Conservation (phyloP, 2,888 invertebrate genomes). For the Hetaerina titia region DNA sequence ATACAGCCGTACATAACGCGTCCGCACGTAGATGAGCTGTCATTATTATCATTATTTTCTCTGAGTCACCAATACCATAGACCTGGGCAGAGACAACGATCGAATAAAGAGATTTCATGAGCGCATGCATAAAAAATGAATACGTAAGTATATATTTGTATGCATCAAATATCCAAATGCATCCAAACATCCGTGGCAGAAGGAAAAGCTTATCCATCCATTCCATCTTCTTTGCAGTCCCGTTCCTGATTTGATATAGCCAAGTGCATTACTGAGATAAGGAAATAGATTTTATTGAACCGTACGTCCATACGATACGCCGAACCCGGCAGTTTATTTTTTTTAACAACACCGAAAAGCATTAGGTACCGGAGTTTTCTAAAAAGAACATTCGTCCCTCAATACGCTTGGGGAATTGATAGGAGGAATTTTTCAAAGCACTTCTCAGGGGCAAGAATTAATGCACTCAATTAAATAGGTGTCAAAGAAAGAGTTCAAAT, state of each 20-base stretch:
- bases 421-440: not conserved
- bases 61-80: not conserved
- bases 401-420: not conserved
- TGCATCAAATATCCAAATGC: not conserved
- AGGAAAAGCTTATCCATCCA: not conserved
- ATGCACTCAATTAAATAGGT: no score
- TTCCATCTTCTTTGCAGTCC: not conserved
- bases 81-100: not conserved
- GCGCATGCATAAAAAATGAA: not conserved
- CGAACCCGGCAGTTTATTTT: no score
- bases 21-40: not conserved
- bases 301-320: no score
- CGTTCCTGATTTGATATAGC: not conserved
- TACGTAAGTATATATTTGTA: not conserved
- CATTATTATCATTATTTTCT: not conserved
- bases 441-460: not conserved
- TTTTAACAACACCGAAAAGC: no score
- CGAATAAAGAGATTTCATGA: not conserved
- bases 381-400: not conserved
- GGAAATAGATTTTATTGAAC: not conserved
- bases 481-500: no score
- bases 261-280: not conserved
- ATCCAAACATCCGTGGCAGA: not conserved
- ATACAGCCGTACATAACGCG: not conserved
- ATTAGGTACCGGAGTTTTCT: no score